A percentile compares a stretch with the other conserved stretches of the same genome.
Conservation (phyloP, 2,113 vertebrate genomes). For the Candoia aspera region DNA sequence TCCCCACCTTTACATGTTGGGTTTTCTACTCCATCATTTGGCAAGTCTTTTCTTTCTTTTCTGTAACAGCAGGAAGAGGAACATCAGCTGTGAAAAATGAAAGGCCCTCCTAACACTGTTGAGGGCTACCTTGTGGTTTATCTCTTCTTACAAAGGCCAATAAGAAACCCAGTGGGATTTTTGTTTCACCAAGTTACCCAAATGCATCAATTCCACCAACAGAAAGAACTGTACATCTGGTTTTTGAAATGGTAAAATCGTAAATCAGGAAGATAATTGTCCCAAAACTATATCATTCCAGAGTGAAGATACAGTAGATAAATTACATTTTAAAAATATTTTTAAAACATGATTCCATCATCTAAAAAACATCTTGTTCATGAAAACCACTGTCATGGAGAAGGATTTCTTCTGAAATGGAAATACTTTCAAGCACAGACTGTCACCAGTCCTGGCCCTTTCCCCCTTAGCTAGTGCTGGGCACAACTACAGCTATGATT, state of each 20-base stretch:
- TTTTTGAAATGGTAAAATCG: not conserved
- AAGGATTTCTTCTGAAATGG: not conserved
- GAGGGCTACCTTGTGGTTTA: not conserved
- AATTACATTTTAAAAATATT: not conserved
- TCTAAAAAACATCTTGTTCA: not conserved
- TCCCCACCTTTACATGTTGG: conserved; percentile 33
- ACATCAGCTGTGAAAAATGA: conserved; percentile 17
- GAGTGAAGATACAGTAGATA: not conserved
- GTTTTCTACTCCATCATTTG: conserved; percentile 27
- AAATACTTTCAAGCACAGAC: not conserved
- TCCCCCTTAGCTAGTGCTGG: not conserved
- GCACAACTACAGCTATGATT: not conserved
- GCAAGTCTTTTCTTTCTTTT: not conserved
- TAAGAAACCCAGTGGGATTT: not conserved
- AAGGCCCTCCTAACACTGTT: not conserved
- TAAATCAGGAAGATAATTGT: not conserved
- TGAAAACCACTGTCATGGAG: not conserved
- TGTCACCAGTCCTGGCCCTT: not conserved
- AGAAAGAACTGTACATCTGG: not conserved
- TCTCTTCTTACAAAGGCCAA: not conserved
- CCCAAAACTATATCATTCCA: not conserved
- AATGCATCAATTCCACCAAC: not conserved
- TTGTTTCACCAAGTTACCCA: conserved; percentile 11
- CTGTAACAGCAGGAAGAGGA: conserved; percentile 33
- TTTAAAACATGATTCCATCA: not conserved